Base-by-base conservation (phyloP, 1,140 invertebrate species). In the Nasonia longicornis region DNA sequence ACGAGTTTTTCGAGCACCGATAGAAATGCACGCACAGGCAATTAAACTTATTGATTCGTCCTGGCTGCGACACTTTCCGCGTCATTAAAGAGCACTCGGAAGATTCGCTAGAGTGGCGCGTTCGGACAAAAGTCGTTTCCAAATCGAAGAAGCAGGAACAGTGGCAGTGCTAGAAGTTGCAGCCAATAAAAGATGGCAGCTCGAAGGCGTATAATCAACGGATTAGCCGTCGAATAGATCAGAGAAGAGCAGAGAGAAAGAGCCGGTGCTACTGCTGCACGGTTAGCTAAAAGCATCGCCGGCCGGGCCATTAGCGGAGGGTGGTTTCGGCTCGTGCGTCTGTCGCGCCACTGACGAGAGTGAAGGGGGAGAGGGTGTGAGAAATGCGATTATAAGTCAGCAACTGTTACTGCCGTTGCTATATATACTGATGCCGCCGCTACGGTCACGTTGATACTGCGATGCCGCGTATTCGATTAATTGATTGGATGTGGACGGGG, bases 301-400 rank as follows among this genome's bases (percentile, higher is more conserved):
- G 86, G 86, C 84, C 63, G 87, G 86, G 87, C 89, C 90, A 91
- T 91, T 91, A 91, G 87, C 86, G 81, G 85, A 86, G 89, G 88
- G 87, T 89, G 87, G 87, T 86, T 88, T 86, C 85, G 87, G 88
- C 86, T 88, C 85, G 84, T 80, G 77, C 82, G 72, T 69, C 79
- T 69, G 72, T 70, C 79, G 79, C 73, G 26, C 67, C 78, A 45
- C 48, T 58, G 74, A 81, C 71, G 71, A 81, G 78, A 76, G 75
- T 31, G 71, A 69, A 69, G 69, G 66, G 77, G 77, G 29, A 35
- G 71, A 74, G 86, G 85, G 86, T 84, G 86, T 86, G 89, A 87
- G 87, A 90, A 91, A 91, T 90, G 88, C 88, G 89, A 91, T 91
- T 91, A 91, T 90, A 91, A 90, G 89, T 91, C 90, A 90, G 88